These are phyloP conservation scores for Xestia ashworthii DNA, from an alignment of 2,888 invertebrate genomes.

Conservation along the genomic window DNA sequence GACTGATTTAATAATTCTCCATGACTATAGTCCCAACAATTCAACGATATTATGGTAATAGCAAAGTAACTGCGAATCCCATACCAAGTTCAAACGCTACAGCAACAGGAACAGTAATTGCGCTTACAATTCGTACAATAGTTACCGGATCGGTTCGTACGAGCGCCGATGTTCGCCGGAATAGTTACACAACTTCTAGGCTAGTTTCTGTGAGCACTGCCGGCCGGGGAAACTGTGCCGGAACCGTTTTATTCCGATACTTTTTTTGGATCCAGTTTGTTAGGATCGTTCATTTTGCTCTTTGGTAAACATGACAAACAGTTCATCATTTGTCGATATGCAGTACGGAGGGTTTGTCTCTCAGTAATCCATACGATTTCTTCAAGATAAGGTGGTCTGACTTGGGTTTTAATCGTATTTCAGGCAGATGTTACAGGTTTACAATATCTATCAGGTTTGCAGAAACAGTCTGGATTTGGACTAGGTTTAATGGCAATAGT, in stretches of 20 bases:
- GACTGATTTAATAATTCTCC: conserved; percentile 4
- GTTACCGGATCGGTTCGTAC: conserved; percentile 58
- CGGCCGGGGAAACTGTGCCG: conserved; percentile 26
- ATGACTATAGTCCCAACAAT: conserved; percentile 21
- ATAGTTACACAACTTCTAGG: conserved; percentile 64
- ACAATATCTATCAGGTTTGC: background rate
- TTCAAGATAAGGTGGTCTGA: background rate
- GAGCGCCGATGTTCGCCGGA: conserved; percentile 57
- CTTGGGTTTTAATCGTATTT: no score
- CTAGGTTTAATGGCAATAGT: background rate
- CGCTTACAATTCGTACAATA: conserved; percentile 54
- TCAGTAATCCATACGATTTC: background rate
- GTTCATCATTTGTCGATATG: background rate
- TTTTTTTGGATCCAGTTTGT: background rate
- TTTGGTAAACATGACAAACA: background rate
- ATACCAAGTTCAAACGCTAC: conserved; percentile 46
- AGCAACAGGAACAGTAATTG: conserved; percentile 40
- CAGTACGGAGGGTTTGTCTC: background rate
- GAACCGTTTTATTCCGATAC: background rate
- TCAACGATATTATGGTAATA: conserved; percentile 43
- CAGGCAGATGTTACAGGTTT: no score
- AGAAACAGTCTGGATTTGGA: no score
- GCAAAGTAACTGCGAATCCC: conserved; percentile 14
- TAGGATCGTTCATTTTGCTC: background rate
- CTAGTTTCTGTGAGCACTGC: conserved; percentile 56